Evolutionary conservation across 2,113 vertebrate genomes (phyloP).

Genomic region (Eleginops maclovinus): DNA sequence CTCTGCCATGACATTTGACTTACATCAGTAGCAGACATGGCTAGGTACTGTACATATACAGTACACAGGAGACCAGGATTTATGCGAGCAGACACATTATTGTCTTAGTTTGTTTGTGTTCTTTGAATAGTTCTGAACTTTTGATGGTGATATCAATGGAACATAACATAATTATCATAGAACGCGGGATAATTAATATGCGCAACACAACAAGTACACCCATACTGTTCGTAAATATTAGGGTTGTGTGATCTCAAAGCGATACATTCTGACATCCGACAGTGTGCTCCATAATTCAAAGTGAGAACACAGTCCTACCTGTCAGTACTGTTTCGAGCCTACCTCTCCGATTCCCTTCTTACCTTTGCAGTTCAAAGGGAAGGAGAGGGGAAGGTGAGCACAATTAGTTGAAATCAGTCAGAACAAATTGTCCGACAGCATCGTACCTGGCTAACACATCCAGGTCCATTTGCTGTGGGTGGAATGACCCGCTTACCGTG

Average conservation of each 20-base stretch:
- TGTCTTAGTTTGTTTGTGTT: background rate
- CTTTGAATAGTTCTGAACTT: background rate
- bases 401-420: constrained; percentile 83
- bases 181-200: constrained; percentile 59
- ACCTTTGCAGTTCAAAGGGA: constrained; percentile 81
- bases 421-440: constrained; percentile 82
- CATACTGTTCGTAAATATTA: constrained; percentile 70
- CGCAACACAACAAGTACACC: constrained; percentile 58
- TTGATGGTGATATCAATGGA: constrained; percentile 17
- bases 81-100: constrained; percentile 5
- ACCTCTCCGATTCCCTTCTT: constrained; percentile 61
- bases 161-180: constrained; percentile 39
- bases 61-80: background rate
- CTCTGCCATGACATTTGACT: constrained; percentile 55
- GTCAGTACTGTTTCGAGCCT: constrained; percentile 77
- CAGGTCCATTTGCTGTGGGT: constrained; percentile 64
- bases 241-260: constrained; percentile 55
- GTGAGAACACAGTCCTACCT: constrained; percentile 77
- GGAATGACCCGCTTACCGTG: constrained; percentile 63
- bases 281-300: constrained; percentile 81
- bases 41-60: background rate
- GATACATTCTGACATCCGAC: constrained; percentile 68
- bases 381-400: constrained; percentile 80
- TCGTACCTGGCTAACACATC: constrained; percentile 58
- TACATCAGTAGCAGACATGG: constrained; percentile 18